Evolutionary conservation across 2,797 vertebrate species (phyloP), one percentile per base, ranked within the genome.

Genomic region (Pseudomugil tenellus): DNA sequence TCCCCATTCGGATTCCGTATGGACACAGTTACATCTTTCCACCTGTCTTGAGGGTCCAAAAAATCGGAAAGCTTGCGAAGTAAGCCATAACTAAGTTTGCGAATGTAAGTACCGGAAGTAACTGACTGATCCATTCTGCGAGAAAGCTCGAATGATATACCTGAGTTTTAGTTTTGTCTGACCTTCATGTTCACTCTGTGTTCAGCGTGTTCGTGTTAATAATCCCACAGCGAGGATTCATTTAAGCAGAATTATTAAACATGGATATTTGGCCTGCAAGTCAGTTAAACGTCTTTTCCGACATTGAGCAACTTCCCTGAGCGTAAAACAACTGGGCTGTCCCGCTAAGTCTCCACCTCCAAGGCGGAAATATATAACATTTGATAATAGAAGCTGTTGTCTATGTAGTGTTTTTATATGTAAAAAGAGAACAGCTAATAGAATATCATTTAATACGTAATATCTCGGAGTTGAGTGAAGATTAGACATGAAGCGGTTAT

Each of bases 31-130:
- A 99, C 73, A 0, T 93, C 94, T 85, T 91, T 99, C 98, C 97
- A 98, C 3, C 83, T 91, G 48, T 97, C 95, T 5, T 96, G 94
- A 3, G 97, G 96, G 70, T 99, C 97, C 80, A 98, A 76, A 79
- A 95, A 94, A 51, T 97, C 96, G 0, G 96, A 93, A 64, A 98
- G 81, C 56, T 82, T 87, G 28, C 92, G 91, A 48, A 94, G 81
- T 9, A 94, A 78, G 46, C 93, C 77, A 17, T 92, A 94, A 32
- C 87, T 82, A 10, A 99, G 87, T 74, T 85, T 92, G 28, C 96
- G 96, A 1, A 99, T 83, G 3, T 94, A 93, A 0, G 96, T 97
- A 11, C 93, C 89, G 12, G 92, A 68, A 34, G 94, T 95, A 55
- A 96, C 52, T 0, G 92, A 77, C 17, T 86, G 88, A 52, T 32